phyloP scores from a whole-genome alignment of 2,888 invertebrate species.

The Calameuta idolon region DNA sequence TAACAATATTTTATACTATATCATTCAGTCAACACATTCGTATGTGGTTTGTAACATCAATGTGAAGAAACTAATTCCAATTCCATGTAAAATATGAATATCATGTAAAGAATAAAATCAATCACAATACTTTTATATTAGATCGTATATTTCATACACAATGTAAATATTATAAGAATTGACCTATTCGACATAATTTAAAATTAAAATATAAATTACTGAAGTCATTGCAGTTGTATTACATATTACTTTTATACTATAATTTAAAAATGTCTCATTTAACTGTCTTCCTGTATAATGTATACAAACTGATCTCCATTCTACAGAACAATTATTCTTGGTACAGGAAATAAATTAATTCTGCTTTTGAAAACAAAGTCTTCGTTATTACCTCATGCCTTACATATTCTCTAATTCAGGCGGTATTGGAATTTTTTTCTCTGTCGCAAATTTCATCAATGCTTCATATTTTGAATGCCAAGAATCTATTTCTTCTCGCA shows the following conservation, averaged over 20 bases:
- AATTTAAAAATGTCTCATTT: background rate
- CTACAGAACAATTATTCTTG: background rate
- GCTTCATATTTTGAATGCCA: conserved; percentile 84
- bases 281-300: background rate
- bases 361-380: background rate
- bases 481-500: conserved; percentile 79
- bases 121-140: too few species aligned
- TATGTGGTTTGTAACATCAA: background rate
- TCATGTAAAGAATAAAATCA: too few species aligned
- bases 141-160: too few species aligned
- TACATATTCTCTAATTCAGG: conserved; percentile 72
- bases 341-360: background rate
- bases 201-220: background rate
- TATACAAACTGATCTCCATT: background rate
- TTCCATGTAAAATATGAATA: too few species aligned
- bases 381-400: background rate
- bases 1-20: background rate
- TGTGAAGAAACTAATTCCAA: too few species aligned
- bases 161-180: background rate
- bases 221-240: background rate
- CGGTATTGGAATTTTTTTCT: conserved; percentile 82
- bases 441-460: conserved; percentile 81
- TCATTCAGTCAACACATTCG: background rate
- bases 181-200: background rate
- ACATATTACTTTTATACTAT: background rate